Percentiles rank a stretch among this genome's conserved stretches.
These are phyloP conservation scores for Dioctria rufipes DNA, from an alignment of 2,888 invertebrate genomes.

Conservation along the genomic window DNA sequence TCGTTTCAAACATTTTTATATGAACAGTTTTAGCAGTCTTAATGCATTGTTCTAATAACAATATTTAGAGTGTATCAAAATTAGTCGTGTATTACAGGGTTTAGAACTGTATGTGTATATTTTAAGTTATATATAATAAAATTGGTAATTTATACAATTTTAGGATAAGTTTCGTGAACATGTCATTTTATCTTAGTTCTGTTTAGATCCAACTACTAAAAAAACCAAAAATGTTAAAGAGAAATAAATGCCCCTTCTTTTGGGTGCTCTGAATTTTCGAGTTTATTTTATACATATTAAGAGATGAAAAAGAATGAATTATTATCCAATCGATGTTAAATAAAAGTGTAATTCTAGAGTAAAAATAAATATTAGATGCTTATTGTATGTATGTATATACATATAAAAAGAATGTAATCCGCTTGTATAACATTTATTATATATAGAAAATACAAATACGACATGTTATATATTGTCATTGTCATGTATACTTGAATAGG, in stretches of 20 bases:
- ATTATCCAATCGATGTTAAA: too few species aligned
- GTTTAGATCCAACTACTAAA: not conserved
- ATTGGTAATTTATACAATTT: not conserved
- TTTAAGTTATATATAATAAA: not conserved
- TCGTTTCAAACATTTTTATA: constrained; percentile 35
- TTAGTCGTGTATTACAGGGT: constrained; percentile 43
- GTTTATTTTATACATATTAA: too few species aligned
- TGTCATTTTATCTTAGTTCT: not conserved
- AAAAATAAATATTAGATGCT: constrained; percentile 33
- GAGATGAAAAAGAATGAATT: too few species aligned
- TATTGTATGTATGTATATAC: not conserved
- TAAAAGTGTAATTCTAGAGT: not conserved
- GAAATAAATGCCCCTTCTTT: not conserved
- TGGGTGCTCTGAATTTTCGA: too few species aligned
- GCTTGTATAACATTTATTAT: too few species aligned
- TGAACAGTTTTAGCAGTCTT: constrained; percentile 5
- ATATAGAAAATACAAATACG: too few species aligned
- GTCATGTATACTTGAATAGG: too few species aligned
- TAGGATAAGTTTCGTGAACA: not conserved
- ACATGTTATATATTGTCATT: too few species aligned
- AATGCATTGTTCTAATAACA: constrained; percentile 13
- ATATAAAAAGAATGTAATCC: too few species aligned
- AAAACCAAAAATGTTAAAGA: not conserved
- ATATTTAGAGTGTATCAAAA: not conserved
- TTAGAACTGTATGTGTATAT: not conserved